These are phyloP conservation scores for Stramonita haemastoma DNA, from an alignment of 2,888 invertebrate genomes.

Conservation along the genomic window DNA sequence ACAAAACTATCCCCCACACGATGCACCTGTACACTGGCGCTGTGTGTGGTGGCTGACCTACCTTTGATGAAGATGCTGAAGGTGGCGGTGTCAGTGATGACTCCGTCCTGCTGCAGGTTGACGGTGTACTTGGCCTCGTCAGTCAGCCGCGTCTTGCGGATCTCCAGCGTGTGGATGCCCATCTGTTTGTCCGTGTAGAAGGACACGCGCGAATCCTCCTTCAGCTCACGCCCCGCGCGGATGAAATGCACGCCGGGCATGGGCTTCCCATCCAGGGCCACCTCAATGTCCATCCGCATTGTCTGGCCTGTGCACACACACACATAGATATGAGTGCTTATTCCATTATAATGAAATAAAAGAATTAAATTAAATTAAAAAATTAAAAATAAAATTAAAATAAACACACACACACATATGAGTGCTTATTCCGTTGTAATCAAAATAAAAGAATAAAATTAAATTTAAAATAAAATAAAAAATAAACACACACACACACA, in stretches of 20 bases:
- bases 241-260: conserved; percentile 92
- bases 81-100: conserved; percentile 90
- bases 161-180: conserved; percentile 91
- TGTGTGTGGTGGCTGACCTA: too few species aligned
- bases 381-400: too few species aligned
- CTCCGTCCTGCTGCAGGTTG: conserved; percentile 95
- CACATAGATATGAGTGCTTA: too few species aligned
- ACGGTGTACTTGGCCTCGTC: conserved; percentile 98
- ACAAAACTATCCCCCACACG: too few species aligned
- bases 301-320: conserved; percentile 59
- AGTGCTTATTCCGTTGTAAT: too few species aligned
- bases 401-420: too few species aligned
- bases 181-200: conserved; percentile 54
- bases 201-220: conserved; percentile 92
- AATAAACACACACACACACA: too few species aligned
- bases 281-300: conserved; percentile 73
- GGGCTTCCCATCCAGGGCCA: conserved; percentile 95
- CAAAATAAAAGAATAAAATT: too few species aligned
- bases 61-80: conserved; percentile 97
- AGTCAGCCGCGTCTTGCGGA: conserved; percentile 95
- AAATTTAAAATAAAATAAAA: too few species aligned
- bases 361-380: too few species aligned
- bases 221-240: conserved; percentile 95
- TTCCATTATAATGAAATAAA: too few species aligned
- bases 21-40: too few species aligned